Evolutionary conservation across 2,888 invertebrate species (phyloP), one percentile per base, ranked within the genome.

Genomic region (Folsomia candida): DNA sequence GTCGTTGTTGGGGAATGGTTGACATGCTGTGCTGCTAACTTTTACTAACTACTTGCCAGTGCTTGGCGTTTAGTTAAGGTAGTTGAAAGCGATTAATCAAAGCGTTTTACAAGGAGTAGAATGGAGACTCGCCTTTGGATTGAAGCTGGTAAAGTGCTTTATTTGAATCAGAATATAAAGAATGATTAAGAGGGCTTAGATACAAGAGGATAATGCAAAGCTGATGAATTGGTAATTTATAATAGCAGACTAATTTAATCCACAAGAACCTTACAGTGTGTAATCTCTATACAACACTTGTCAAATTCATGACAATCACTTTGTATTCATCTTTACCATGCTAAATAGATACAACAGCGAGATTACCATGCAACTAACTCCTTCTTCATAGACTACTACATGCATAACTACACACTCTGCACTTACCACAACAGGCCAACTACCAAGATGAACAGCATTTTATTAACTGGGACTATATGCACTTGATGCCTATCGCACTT

Each of bases 211-310:
- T 37, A 70, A 64, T 70, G 65, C 64, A 65, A 65, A 73, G 66
- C 73, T 74, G 74, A 71, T 77, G 76, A 77, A 76, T 74, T 76
- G 74, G 74, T 77, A 77, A 76, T 77, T 77, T 76, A 71, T 69
- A 71, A 74, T 71, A 69, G 71, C 47, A 71, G 66, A 22, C 60
- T 70, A 65, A 29, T 65, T 66, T 70, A 70, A 70, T 70, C 69
- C 71, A 71, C 69, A 64, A 64, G 64, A 64, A 27, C 20, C 64
- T 47, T 64, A 64, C 51, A 51, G 64, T 65, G 70, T 70, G 68
- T 65, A 68, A 71, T 71, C 62, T 61, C 28, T 69, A 68, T 66
- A 63, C 67, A 65, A 66, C 47, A 71, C 74, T 67, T 74, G 74
- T 74, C 74, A 74, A 69, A 70, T 64, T 71, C 74, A 69, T 74